A percentile compares a stretch with the other conserved stretches of the same genome.
phyloP scores from a whole-genome alignment of 2,797 vertebrate species.

The Pipistrellus pygmaeus region DNA sequence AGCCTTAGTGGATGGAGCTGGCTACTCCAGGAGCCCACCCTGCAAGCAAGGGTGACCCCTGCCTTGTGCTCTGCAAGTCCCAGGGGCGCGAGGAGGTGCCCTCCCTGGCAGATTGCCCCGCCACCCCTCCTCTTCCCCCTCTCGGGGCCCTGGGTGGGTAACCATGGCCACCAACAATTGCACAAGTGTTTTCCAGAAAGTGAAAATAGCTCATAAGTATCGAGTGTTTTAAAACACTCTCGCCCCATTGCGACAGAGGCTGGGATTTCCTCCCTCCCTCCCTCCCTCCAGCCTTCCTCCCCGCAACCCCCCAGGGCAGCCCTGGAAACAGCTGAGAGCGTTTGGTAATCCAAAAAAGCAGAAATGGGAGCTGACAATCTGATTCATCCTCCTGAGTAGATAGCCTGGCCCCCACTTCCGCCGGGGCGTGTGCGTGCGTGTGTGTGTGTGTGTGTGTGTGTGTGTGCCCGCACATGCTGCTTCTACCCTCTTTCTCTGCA shows the following conservation, averaged over 20 bases:
- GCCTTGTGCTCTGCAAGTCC: not conserved
- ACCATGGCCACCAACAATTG: conserved; percentile 81
- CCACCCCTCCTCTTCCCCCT: not conserved
- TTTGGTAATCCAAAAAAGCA: conserved; percentile 71
- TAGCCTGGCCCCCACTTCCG: conserved; percentile 44
- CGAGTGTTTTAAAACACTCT: conserved; percentile 84
- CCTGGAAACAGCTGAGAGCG: conserved; percentile 75
- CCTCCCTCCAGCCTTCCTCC: conserved; percentile 48
- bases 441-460: not conserved
- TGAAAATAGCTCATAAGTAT: conserved; percentile 81
- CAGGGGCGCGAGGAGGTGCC: conserved; percentile 7
- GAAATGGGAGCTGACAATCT: conserved; percentile 30
- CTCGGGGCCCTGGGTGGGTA: not conserved
- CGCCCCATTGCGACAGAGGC: conserved; percentile 83
- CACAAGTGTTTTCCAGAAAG: conserved; percentile 88
- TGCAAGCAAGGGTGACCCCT: not conserved
- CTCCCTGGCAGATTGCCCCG: conserved; percentile 74
- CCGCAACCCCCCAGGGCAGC: conserved; percentile 18
- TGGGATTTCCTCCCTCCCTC: conserved; percentile 76
- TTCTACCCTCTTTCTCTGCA: not conserved
- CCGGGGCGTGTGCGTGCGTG: not conserved
- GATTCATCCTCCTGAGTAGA: not conserved
- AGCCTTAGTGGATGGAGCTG: not conserved
- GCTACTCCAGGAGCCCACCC: not conserved
- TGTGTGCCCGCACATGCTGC: rapidly evolving